Evolutionary conservation across 2,888 invertebrate genomes (phyloP), one percentile per base, ranked within the genome.

Genomic region (Melinopterus prodromus): DNA sequence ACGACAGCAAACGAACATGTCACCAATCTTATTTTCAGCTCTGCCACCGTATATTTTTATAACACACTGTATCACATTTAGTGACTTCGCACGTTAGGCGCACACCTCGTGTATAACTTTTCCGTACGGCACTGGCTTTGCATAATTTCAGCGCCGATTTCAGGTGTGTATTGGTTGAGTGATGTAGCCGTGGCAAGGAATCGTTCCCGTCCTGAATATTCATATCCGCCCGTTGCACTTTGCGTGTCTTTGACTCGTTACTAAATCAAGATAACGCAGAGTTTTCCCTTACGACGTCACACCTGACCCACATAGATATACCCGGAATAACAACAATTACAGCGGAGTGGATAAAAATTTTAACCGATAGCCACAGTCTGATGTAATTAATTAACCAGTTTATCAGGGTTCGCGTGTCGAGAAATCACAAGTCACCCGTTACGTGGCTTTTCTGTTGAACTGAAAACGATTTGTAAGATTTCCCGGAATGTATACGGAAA

Each of bases 391-490:
- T 53, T 53, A 9, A 53, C 53, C 53, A 53, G 53, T 53, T 53
- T 53, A 53, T 53, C 53, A 53, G 53, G 12, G 53, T 9, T 53
- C 53, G 53, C 53, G 53, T 53, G 53, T 53, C 53, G 53, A 1
- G 53, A 53, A 53, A 53, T 53, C 53, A 53, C 53, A 53, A 53
- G 53, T 53, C 53, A 53, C 53, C 53, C 53, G 12, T 53, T 7
- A 53, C 12, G 1, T 53, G 53, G 53, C 53, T 53, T 53, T 53
- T 53, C 53, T 53, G 53, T 53, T 53, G 53, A 53, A 53, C 53
- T 53, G 53, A 53, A 53, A 53, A 53, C 53, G 53, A 53, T 53
- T 53, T 53, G 53, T 53, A 53, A 53, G 53, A 53, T 53, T 53
- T 53, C 53, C 53, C 12, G 53, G 53, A 53, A 53, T 53, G 7